Conservation (phyloP, 2,888 invertebrate species). For the Epirrhoe tristata region DNA sequence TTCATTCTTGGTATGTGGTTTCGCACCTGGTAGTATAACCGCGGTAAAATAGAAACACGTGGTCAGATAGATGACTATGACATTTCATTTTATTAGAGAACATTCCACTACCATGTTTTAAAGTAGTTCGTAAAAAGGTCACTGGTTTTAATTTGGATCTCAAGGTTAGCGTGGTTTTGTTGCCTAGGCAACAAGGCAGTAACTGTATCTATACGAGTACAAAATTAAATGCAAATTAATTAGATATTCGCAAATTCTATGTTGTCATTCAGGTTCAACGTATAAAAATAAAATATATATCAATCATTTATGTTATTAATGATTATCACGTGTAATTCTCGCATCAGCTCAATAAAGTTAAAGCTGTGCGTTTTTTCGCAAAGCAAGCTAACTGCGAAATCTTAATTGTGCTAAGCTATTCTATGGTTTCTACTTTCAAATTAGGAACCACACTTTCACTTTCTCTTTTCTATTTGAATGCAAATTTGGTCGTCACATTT, state of each 20-base stretch:
- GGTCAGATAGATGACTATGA: background rate
- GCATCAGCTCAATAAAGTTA: slow-evolving; percentile 8
- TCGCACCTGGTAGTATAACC: slow-evolving; percentile 4
- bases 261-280: slow-evolving; percentile 22
- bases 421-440: slow-evolving; percentile 24
- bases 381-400: slow-evolving; percentile 34
- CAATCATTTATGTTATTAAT: slow-evolving; percentile 1
- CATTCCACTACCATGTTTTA: slow-evolving; percentile 4
- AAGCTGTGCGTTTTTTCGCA: slow-evolving; percentile 28
- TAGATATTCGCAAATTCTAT: slow-evolving; percentile 22
- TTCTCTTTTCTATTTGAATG: slow-evolving; percentile 22
- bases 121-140: slow-evolving; percentile 26
- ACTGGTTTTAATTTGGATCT: slow-evolving; percentile 12
- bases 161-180: slow-evolving; percentile 35
- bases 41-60: slow-evolving; percentile 18
- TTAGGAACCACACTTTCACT: slow-evolving; percentile 39
- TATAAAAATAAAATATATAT: background rate
- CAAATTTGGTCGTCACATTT: background rate
- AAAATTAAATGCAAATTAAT: background rate
- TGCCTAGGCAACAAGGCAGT: slow-evolving; percentile 49
- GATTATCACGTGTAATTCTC: too few relatives aligned
- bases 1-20: slow-evolving; percentile 3
- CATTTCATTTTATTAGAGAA: background rate
- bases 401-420: slow-evolving; percentile 10
- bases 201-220: background rate